Evolutionary conservation across 2,888 invertebrate species (phyloP).

Genomic region (Parasteatoda lunata): DNA sequence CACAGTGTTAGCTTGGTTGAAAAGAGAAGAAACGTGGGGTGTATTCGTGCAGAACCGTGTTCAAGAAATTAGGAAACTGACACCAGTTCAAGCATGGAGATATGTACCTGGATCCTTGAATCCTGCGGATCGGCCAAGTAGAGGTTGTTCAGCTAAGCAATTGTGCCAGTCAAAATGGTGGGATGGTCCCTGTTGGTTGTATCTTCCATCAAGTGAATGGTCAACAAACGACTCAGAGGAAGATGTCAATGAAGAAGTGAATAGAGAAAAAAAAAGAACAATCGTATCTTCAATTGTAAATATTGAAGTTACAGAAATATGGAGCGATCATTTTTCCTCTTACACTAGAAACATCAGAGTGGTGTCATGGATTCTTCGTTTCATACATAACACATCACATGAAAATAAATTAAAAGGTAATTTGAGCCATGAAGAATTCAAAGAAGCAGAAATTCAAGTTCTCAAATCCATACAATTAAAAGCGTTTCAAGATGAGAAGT

Average conservation of each 20-base stretch:
- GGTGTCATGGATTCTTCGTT: not conserved
- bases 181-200: not conserved
- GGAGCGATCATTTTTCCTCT: conserved; percentile 1
- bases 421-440: conserved; percentile 1
- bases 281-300: not conserved
- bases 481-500: not conserved
- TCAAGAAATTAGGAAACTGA: not conserved
- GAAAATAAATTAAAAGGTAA: conserved; percentile 2
- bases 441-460: not conserved
- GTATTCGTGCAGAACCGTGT: conserved; percentile 18
- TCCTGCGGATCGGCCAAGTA: not conserved
- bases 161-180: not conserved
- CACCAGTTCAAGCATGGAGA: not conserved
- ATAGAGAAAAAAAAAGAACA: too few species aligned
- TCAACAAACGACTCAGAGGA: not conserved
- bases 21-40: not conserved
- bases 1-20: not conserved
- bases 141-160: not conserved
- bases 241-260: not conserved
- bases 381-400: too few species aligned
- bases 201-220: not conserved
- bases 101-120: not conserved
- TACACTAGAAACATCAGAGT: not conserved
- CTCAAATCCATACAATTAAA: not conserved
- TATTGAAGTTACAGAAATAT: not conserved